These are phyloP conservation scores for Druceiella hillmani DNA, from an alignment of 2,888 invertebrate genomes.

Conservation along the genomic window DNA sequence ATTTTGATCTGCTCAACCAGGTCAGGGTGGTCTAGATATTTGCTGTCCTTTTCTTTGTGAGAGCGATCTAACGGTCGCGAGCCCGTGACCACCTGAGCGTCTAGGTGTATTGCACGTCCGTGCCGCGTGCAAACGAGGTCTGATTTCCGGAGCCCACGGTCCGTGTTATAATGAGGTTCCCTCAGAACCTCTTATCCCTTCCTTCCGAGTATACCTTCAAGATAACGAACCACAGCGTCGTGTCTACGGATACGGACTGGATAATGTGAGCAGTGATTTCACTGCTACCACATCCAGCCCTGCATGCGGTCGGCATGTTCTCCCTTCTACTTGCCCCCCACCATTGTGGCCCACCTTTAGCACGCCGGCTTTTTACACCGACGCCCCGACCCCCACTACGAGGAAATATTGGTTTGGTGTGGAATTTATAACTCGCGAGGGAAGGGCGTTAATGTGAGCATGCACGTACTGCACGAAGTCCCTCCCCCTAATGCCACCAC, in stretches of 20 bases:
- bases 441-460: constrained; percentile 28
- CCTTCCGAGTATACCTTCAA: constrained; percentile 22
- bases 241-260: constrained; percentile 29
- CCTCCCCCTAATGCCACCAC: no score
- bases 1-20: constrained; percentile 20
- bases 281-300: constrained; percentile 23
- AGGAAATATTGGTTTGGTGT: no score
- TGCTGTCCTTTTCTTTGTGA: constrained; percentile 24
- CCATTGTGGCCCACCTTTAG: no score
- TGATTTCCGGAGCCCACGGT: constrained; percentile 27
- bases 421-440: constrained; percentile 25
- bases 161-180: constrained; percentile 26
- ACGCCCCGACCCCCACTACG: no score
- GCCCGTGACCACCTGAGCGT: constrained; percentile 31
- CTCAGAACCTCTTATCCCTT: constrained; percentile 25
- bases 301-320: constrained; percentile 18
- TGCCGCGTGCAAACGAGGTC: constrained; percentile 27
- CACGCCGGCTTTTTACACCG: no score
- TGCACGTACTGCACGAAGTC: constrained; percentile 29
- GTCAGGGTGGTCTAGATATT: constrained; percentile 24
- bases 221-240: constrained; percentile 23
- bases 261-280: constrained; percentile 28
- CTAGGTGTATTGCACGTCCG: constrained; percentile 27
- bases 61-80: constrained; percentile 22
- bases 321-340: constrained; percentile 23